Conservation (phyloP, 2,797 vertebrate genomes). For the Cynopterus sphinx region DNA sequence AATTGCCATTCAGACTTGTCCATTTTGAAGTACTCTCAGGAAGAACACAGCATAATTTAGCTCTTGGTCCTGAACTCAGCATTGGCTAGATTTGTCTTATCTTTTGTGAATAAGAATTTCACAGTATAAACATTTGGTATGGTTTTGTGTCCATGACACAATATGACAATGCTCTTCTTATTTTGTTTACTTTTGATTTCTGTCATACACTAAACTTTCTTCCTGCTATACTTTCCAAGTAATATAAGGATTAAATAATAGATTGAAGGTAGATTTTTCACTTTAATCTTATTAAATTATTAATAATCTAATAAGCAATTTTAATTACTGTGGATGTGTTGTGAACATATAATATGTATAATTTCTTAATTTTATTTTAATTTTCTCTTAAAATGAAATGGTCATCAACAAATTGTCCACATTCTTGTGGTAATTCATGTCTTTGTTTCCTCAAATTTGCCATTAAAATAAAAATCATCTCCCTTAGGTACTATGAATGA, state of each 20-base stretch:
- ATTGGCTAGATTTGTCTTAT: neutral
- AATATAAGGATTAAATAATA: neutral
- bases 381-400: constrained; percentile 10
- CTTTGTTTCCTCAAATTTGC: neutral
- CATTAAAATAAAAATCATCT: neutral
- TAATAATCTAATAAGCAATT: constrained; percentile 12
- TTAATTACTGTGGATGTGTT: neutral
- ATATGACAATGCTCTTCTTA: neutral
- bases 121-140: neutral
- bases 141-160: neutral
- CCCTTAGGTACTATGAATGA: neutral
- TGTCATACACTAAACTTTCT: neutral
- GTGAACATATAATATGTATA: neutral
- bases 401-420: neutral
- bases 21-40: neutral
- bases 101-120: neutral
- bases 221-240: neutral
- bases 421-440: neutral
- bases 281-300: constrained; percentile 15
- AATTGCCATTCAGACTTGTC: neutral
- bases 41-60: neutral
- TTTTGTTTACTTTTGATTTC: neutral
- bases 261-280: neutral
- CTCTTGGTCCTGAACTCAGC: neutral
- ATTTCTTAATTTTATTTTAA: neutral